Percentiles rank a stretch among this genome's conserved stretches.
Conservation (phyloP, 1,140 invertebrate genomes). For the Ooceraea biroi region DNA sequence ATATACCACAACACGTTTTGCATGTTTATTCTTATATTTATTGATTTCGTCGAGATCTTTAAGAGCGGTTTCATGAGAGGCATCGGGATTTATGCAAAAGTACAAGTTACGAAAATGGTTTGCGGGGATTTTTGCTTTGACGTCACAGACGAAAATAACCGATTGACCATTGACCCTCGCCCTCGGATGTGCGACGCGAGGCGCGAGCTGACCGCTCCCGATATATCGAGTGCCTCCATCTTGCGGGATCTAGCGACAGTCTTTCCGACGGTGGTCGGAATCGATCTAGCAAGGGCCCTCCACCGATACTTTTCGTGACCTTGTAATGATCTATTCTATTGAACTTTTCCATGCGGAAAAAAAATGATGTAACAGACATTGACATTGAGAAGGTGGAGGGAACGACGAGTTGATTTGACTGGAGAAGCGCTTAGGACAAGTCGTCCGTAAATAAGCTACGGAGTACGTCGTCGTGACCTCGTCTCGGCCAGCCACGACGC, state of each 20-base stretch:
- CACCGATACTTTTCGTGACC: slow-evolving; percentile 1
- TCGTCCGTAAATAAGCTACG: neutral
- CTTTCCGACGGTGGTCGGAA: neutral
- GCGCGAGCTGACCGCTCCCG: neutral
- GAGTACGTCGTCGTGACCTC: slow-evolving; percentile 9
- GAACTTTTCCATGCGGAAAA: neutral
- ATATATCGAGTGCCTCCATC: slow-evolving; percentile 36
- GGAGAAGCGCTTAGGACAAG: neutral
- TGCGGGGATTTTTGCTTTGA: neutral
- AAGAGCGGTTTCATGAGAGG: too few species aligned
- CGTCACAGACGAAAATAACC: slow-evolving; percentile 14
- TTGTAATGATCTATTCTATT: neutral
- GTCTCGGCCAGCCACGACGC: slow-evolving; percentile 44
- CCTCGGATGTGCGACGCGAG: neutral
- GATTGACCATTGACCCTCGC: neutral
- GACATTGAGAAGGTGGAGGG: neutral
- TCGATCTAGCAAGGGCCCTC: neutral
- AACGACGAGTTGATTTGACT: neutral
- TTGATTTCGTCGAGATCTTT: too few species aligned
- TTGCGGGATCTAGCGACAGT: slow-evolving; percentile 28
- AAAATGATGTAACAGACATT: neutral
- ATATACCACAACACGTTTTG: too few species aligned
- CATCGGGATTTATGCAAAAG: too few species aligned
- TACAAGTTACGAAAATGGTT: neutral
- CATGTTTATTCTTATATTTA: too few species aligned